Base-by-base conservation (phyloP, 2,113 vertebrate genomes). In the Chinchilla lanigera region DNA sequence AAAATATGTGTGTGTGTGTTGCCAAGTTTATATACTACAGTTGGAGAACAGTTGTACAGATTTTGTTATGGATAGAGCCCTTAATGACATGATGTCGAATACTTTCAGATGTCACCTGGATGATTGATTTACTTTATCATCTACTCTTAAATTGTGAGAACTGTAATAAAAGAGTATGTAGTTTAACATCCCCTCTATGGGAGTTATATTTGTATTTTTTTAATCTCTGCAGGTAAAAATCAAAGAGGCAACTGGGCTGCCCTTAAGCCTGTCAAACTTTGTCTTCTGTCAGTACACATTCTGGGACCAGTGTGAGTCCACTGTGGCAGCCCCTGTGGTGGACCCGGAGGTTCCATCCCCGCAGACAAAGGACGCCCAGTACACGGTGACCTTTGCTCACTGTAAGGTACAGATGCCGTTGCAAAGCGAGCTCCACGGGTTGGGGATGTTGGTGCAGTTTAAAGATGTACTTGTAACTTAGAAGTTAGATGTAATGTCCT, bases 231-330 rank as follows among this genome's bases (percentile, higher is more conserved):
- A 99, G 99, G 99, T 99, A n/a, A 99, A 99, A 98, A 99, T 99
- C 98, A 99, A 99, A 98, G 99, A 99, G 97, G 99, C 99, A 50
- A 99, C 99, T 0, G 99, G 99, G 28, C 98, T 99, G 81, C 99
- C 99, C 10, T 98, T 99, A 96, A 99, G 99, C 97, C 98, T 99
- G 73, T 99, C 99, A n/a, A 99, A 99, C 98, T 99, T 99, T 61
- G 99, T 99, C 69, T 99, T 99, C 99, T 99, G 99, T 98, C 99
- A 99, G 96, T 99, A 99, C 94, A 99, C 99, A 0, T 99, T 99
- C 98, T 99, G 99, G 99, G 99, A 99, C 98, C 99, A 99, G 47
- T 98, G 99, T 0, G 98, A 99, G 86, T 99, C 99, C 54, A 98
- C 99, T 0, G 99, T 99, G 96, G 99, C 99, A 0, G 99, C 99